phyloP scores from a whole-genome alignment of 2,888 invertebrate species.

The Geotrupes spiniger region DNA sequence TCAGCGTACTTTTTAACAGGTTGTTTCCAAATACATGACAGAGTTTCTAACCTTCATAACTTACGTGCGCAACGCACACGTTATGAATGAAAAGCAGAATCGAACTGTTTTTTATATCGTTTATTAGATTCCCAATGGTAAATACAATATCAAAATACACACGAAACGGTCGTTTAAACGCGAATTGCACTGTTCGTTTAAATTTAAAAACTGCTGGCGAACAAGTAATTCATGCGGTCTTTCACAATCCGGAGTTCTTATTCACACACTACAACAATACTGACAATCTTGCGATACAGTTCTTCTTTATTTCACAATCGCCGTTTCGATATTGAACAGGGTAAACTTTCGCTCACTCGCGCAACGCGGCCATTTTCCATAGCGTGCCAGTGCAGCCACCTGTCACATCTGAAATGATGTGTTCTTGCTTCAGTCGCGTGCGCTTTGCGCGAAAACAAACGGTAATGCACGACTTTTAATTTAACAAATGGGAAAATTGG shows the following conservation, averaged over 20 bases:
- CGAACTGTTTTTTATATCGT: neutral
- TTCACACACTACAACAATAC: conserved; percentile 14
- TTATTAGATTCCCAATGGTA: conserved; percentile 1
- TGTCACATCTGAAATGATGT: conserved; percentile 45
- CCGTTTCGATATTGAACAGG: conserved; percentile 26
- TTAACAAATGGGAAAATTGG: conserved; percentile 1
- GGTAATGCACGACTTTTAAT: conserved; percentile 12
- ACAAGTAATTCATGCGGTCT: neutral
- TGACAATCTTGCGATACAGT: conserved; percentile 9
- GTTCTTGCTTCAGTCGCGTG: conserved; percentile 37
- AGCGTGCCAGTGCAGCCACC: conserved; percentile 50
- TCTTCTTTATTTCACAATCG: conserved; percentile 16
- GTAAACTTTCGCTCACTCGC: conserved; percentile 39
- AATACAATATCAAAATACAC: conserved; percentile 4
- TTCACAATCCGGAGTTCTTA: neutral
- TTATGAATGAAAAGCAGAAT: conserved; percentile 16
- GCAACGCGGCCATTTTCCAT: conserved; percentile 48
- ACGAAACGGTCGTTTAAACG: neutral
- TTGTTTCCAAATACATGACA: conserved; percentile 33
- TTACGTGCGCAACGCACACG: neutral
- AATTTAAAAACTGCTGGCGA: neutral
- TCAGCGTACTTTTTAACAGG: conserved; percentile 46
- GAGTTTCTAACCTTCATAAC: conserved; percentile 6
- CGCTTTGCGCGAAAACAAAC: conserved; percentile 34
- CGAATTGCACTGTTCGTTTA: conserved; percentile 1